A percentile compares a stretch with the other conserved stretches of the same genome.
These are phyloP conservation scores for Tipula lateralis DNA, from an alignment of 2,888 invertebrate genomes.

Conservation along the genomic window DNA sequence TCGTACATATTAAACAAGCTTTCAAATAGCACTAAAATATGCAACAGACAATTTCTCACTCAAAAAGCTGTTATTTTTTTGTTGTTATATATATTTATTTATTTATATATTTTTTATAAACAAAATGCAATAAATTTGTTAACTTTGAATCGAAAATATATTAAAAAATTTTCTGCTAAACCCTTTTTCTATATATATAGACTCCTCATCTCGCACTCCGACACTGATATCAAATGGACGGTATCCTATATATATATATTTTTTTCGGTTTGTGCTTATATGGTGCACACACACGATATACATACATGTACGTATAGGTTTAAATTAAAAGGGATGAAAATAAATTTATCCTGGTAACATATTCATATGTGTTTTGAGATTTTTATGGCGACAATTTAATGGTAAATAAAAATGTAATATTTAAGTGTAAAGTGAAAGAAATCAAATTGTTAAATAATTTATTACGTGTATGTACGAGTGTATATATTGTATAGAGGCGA, in stretches of 20 bases:
- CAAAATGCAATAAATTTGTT: neutral
- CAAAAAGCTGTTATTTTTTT: neutral
- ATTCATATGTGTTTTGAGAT: slow-evolving; percentile 15
- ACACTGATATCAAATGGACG: neutral
- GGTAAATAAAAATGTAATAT: slow-evolving; percentile 1
- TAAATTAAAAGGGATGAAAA: slow-evolving; percentile 13
- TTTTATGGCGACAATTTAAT: slow-evolving; percentile 19
- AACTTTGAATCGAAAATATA: slow-evolving; percentile 24
- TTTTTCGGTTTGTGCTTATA: neutral
- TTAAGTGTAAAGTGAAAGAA: slow-evolving; percentile 19
- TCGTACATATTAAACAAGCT: neutral
- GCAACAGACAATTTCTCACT: slow-evolving; percentile 24
- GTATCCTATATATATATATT: neutral
- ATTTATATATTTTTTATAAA: slow-evolving; percentile 12
- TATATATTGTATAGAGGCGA: too few relatives aligned
- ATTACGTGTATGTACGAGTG: neutral
- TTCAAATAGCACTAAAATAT: slow-evolving; percentile 24
- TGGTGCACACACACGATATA: too few relatives aligned
- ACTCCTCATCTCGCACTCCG: neutral
- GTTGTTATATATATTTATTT: neutral
- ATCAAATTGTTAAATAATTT: neutral
- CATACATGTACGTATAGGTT: neutral
- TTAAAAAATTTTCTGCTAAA: neutral
- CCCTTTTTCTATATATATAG: neutral
- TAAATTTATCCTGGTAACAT: neutral